Evolutionary conservation across 2,888 invertebrate species (phyloP), one percentile per base, ranked within the genome.

Genomic region (Himalopsyche kuldschensis): DNA sequence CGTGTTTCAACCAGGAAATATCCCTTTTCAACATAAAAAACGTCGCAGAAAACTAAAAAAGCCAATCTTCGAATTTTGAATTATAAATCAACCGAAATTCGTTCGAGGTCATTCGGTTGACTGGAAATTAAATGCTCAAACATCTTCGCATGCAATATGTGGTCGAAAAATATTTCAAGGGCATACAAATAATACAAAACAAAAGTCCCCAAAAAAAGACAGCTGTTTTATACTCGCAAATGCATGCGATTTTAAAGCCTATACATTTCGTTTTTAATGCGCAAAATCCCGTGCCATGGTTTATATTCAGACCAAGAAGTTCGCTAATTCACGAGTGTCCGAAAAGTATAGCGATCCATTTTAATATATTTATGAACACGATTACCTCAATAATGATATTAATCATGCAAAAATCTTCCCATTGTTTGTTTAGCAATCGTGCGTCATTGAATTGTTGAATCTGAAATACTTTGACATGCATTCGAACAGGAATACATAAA

Each of bases 1-100:
- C 84, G 47, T 46, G 83, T 84, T 86, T 83, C 47, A 82, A 84
- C 80, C 86, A 86, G 86, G 86, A 86, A 86, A 86, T 84, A 86
- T 84, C 81, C 82, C 77, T 81, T 80, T 75, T 69, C 77, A 47
- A 77, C 27, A 63, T 10, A 77, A 79, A 81, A 86, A 86, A 84
- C 80, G 75, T 31, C 81, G 82, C 83, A 82, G 82, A 83, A 86
- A 84, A 78, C 75, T 69, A 84, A 82, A 81, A 80, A 82, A 78
- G 83, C 47, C 82, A 82, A 77, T 32, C 11, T 20, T 55, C 55
- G 55, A 55, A 55, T 55, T 55, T 55, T 4, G 20, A 55, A 55
- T 55, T 55, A 55, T 20, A 55, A 55, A 55, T 55, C 55, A 55
- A 55, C 55, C 55, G 20, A 55, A 55, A 55, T 24, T 55, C 55